Base-by-base conservation (phyloP, 2,888 invertebrate genomes). In the Agrilus cyanescens region DNA sequence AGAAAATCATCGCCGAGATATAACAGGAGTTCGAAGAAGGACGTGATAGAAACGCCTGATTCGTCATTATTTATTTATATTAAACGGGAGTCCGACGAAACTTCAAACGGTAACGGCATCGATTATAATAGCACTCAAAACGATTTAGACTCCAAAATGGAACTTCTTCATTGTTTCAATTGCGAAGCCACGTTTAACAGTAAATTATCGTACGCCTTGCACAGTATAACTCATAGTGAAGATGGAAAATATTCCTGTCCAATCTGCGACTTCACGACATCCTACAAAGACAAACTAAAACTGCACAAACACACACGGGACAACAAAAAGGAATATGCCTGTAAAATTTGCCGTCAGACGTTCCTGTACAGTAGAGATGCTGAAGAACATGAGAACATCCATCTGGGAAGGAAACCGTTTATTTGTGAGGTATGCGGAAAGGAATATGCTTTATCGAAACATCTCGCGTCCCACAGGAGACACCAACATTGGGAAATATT, bases 401-500 rank as follows among this genome's bases (percentile, higher is more conserved):
- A 75, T 48, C 72, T 70, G 1, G 74, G 74, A 0, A 74, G 74
- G 46, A 74, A 73, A 41, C 65, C 65, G 4, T 63, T 62, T 42
- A 58, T 59, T 40, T 65, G 74, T 47, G 69, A 72, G 50, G 68
- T 72, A 31, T 74, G 74, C 49, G 73, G 72, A 32, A 72, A 73
- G 44, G 69, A 71, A 20, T 74, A 73, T 45, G 72, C 71, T 58
- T 65, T 62, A 45, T 62, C 65, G 1, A 74, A 75, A 57, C 74
- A 74, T 48, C 54, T 76, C 14, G 69, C 69, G 3, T 63, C 70
- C 0, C 76, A 76, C 49, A 61, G 68, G 2, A 68, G 67, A 35
- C 61, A 66, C 0, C 66, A 69, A 1, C 75, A 76, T 44, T 72
- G 72, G 30, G 69, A 33, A 4, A 25, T 25, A 73, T 55, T 60